phyloP scores from a whole-genome alignment of 1,140 invertebrate genomes.

The Drosophila nebulosa region DNA sequence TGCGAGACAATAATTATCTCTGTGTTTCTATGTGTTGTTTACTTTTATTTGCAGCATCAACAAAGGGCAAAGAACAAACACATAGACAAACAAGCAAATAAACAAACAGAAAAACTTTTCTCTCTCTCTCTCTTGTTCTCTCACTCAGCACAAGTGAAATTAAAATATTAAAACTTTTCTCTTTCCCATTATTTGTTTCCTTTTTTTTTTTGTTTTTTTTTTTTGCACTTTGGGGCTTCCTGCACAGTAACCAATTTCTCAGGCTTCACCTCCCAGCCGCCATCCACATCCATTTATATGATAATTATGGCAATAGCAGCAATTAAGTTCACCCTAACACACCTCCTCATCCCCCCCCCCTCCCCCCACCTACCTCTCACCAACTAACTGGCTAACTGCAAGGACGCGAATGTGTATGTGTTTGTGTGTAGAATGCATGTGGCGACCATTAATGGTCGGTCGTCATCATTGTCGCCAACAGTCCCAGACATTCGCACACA shows the following conservation, averaged over 20 bases:
- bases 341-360: too few species aligned
- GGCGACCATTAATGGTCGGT: not conserved
- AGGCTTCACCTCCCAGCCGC: not conserved
- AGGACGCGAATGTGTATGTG: not conserved
- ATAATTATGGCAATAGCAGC: conserved; percentile 59
- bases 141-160: conserved; percentile 4
- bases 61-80: conserved; percentile 12
- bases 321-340: conserved; percentile 29
- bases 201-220: not conserved
- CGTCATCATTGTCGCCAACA: not conserved
- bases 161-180: conserved; percentile 61
- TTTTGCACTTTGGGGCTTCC: not conserved
- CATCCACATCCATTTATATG: conserved; percentile 50
- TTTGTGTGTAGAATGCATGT: not conserved
- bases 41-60: conserved; percentile 45
- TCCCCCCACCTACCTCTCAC: not conserved
- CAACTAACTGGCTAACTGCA: not conserved
- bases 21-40: conserved; percentile 37
- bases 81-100: conserved; percentile 46
- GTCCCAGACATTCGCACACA: conserved; percentile 32
- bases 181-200: not conserved
- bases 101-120: conserved; percentile 33
- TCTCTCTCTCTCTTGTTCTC: not conserved
- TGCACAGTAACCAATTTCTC: not conserved
- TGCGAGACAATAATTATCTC: conserved; percentile 27